A percentile compares a stretch with the other conserved stretches of the same genome.
Evolutionary conservation across 2,888 invertebrate genomes (phyloP).

Genomic region (Nomada goodeniana): DNA sequence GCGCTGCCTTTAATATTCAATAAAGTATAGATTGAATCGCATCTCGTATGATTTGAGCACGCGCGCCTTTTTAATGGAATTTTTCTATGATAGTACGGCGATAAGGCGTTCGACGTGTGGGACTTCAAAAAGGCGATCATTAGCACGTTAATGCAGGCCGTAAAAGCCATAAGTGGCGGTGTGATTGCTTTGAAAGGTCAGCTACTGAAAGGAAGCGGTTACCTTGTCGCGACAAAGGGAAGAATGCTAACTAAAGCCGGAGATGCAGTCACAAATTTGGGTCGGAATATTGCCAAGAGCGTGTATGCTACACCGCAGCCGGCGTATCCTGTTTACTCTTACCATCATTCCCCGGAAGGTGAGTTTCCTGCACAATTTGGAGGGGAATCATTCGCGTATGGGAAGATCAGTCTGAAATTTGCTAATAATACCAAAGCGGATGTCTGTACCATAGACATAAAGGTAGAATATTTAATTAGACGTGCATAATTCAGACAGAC

Average conservation of each 20-base stretch:
- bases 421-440: no score
- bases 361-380: background rate
- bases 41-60: slow-evolving; percentile 25
- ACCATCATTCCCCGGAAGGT: slow-evolving; percentile 66
- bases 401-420: no score
- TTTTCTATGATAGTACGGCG: slow-evolving; percentile 60
- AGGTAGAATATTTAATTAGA: no score
- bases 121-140: slow-evolving; percentile 93
- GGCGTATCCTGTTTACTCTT: slow-evolving; percentile 67
- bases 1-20: slow-evolving; percentile 36
- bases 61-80: slow-evolving; percentile 39
- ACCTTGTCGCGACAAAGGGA: slow-evolving; percentile 87
- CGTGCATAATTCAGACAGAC: no score
- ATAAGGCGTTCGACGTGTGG: slow-evolving; percentile 88
- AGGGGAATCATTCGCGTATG: no score
- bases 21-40: slow-evolving; percentile 43
- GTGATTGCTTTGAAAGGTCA: slow-evolving; percentile 95
- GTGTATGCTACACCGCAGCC: slow-evolving; percentile 83
- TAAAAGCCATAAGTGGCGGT: slow-evolving; percentile 94
- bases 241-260: slow-evolving; percentile 91
- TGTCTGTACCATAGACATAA: no score
- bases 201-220: slow-evolving; percentile 93
- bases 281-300: slow-evolving; percentile 91
- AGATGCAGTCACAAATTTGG: slow-evolving; percentile 91
- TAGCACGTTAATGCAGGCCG: slow-evolving; percentile 93